These are phyloP conservation scores for Coregonus suidteri DNA, from an alignment of 2,797 vertebrate genomes.

Conservation along the genomic window DNA sequence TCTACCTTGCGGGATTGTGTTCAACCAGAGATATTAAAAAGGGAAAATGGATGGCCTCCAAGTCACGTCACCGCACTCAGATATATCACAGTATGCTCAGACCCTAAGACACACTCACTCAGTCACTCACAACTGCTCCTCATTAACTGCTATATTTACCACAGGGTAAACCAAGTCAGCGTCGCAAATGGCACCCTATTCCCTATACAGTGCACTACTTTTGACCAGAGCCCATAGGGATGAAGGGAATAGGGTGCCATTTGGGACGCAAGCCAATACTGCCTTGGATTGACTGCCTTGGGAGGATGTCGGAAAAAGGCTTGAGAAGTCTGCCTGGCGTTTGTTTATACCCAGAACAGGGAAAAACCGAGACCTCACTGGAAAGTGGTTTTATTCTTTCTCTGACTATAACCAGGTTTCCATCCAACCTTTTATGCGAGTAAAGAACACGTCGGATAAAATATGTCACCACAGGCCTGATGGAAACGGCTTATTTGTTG, in stretches of 20 bases:
- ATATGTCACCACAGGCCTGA: no score
- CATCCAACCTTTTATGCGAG: no score
- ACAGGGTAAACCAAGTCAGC: constrained; percentile 43
- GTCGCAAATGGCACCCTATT: constrained; percentile 7
- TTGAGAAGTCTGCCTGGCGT: neutral
- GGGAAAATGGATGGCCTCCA: constrained; percentile 28
- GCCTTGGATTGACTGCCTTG: constrained; percentile 7
- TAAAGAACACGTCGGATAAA: no score
- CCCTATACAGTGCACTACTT: neutral
- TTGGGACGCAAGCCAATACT: neutral
- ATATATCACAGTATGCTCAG: constrained; percentile 25
- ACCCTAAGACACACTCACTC: constrained; percentile 24
- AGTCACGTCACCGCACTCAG: constrained; percentile 36
- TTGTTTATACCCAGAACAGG: neutral
- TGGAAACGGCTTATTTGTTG: no score
- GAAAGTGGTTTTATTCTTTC: constrained; percentile 15
- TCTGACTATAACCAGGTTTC: neutral
- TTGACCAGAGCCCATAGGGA: neutral
- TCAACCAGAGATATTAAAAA: constrained; percentile 18
- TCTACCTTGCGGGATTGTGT: constrained; percentile 15
- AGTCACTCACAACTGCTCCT: constrained; percentile 38
- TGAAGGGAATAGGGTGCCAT: neutral
- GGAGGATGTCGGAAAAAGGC: constrained; percentile 17
- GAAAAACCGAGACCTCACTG: constrained; percentile 30
- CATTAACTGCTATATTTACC: constrained; percentile 63